Evolutionary conservation across 2,797 vertebrate species (phyloP).

Genomic region (Poeciliopsis paucimaculata): DNA sequence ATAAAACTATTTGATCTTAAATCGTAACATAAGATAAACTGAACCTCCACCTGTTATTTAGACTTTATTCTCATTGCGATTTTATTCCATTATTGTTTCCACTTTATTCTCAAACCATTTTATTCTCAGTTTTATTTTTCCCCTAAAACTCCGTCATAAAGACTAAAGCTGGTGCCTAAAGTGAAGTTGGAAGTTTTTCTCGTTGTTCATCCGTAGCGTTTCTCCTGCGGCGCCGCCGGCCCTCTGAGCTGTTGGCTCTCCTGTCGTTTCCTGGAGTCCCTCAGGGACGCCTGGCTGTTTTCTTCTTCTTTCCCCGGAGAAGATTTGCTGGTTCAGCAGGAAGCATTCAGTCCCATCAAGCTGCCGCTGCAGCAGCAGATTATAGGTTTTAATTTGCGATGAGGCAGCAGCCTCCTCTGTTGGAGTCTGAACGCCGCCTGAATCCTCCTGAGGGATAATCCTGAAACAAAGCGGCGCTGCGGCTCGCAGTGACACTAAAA

Average conservation of each 20-base stretch:
- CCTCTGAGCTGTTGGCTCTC: conserved; percentile 6
- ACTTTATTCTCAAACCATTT: too few relatives aligned
- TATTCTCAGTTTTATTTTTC: too few relatives aligned
- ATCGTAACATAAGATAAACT: too few relatives aligned
- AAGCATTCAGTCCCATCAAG: conserved; percentile 16
- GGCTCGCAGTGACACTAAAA: background rate
- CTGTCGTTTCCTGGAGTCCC: conserved; percentile 38
- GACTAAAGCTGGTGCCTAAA: background rate
- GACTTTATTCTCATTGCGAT: too few relatives aligned
- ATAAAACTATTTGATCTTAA: too few relatives aligned
- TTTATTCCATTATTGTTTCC: too few relatives aligned
- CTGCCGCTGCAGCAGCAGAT: conserved; percentile 42
- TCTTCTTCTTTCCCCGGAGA: background rate
- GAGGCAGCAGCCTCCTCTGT: conserved; percentile 17
- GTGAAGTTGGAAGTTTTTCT: background rate
- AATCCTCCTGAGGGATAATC: conserved; percentile 40
- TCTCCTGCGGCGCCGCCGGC: background rate
- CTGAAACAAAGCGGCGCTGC: conserved; percentile 39
- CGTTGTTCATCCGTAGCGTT: too few relatives aligned
- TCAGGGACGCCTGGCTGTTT: conserved; percentile 34
- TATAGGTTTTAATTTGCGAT: conserved; percentile 39
- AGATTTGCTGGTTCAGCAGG: conserved; percentile 21
- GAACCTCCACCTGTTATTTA: too few relatives aligned
- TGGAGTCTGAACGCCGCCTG: conserved; percentile 10
- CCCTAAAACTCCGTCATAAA: too few relatives aligned